These are phyloP conservation scores for Melanotaenia duboulayi DNA, from an alignment of 2,113 vertebrate genomes.

Conservation along the genomic window DNA sequence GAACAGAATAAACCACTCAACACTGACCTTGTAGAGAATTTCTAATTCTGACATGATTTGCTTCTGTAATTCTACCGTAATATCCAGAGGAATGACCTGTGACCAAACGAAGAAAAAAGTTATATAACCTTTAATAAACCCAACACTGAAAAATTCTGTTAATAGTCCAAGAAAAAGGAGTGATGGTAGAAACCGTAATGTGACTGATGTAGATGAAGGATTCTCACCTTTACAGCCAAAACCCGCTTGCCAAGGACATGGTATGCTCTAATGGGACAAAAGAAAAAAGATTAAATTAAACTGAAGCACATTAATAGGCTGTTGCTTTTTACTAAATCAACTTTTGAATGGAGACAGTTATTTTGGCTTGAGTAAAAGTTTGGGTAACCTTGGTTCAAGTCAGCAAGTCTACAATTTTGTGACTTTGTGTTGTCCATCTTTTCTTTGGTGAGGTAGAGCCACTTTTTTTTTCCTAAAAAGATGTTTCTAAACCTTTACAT, in stretches of 20 bases:
- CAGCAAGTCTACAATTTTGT: no score
- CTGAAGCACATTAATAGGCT: neutral
- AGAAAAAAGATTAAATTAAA: slow-evolving; percentile 11
- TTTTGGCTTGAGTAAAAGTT: neutral
- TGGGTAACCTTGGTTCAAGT: neutral
- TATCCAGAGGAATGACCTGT: slow-evolving; percentile 96
- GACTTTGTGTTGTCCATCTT: no score
- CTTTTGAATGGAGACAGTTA: neutral
- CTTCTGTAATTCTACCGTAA: slow-evolving; percentile 97
- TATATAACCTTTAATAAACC: neutral
- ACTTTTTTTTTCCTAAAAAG: neutral
- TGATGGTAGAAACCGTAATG: neutral
- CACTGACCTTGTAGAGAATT: slow-evolving; percentile 96
- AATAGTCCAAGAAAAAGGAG: neutral
- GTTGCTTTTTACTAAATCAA: no score
- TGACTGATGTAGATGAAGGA: neutral
- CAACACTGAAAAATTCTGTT: neutral
- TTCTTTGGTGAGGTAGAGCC: no score
- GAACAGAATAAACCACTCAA: neutral
- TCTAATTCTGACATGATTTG: slow-evolving; percentile 99
- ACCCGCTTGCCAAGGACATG: slow-evolving; percentile 93
- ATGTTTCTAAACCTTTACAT: neutral
- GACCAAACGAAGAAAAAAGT: slow-evolving; percentile 28
- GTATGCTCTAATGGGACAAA: slow-evolving; percentile 85
- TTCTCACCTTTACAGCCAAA: slow-evolving; percentile 93